A percentile compares a stretch with the other conserved stretches of the same genome.
Evolutionary conservation across 2,113 vertebrate species (phyloP).

Genomic region (Prionailurus bengalensis): DNA sequence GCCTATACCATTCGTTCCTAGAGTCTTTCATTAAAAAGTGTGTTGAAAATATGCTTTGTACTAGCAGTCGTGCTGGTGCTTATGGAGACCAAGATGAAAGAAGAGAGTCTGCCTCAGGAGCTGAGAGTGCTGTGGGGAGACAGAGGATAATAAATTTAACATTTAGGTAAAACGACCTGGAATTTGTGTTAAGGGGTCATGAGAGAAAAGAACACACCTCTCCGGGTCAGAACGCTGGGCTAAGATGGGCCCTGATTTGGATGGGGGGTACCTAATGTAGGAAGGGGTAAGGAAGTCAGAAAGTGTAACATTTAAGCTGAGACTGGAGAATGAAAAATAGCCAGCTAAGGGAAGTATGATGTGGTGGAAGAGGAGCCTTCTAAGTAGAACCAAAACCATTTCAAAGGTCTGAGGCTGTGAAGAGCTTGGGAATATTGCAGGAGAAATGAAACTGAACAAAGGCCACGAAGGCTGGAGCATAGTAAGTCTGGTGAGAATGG

Average conservation of each 20-base stretch:
- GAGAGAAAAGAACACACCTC: background rate
- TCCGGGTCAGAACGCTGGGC: background rate
- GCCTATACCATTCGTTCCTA: background rate
- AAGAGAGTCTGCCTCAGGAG: background rate
- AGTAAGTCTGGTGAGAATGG: background rate
- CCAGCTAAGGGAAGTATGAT: background rate
- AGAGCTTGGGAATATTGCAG: background rate
- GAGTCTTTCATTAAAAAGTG: constrained; percentile 11
- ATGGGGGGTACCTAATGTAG: background rate
- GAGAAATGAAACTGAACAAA: background rate
- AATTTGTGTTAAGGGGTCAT: background rate
- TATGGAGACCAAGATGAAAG: background rate
- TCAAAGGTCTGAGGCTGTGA: background rate
- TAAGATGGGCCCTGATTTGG: background rate
- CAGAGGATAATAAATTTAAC: background rate
- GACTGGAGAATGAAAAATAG: background rate
- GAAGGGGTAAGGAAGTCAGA: background rate
- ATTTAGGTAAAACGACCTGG: background rate
- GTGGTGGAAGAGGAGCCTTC: background rate
- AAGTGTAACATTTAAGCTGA: background rate
- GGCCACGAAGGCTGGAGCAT: background rate
- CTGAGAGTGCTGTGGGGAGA: background rate
- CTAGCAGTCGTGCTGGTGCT: background rate
- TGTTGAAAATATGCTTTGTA: background rate
- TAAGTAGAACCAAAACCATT: background rate